Evolutionary conservation across 2,888 invertebrate genomes (phyloP), one percentile per base, ranked within the genome.

Genomic region (Drosophila kambysellisi): DNA sequence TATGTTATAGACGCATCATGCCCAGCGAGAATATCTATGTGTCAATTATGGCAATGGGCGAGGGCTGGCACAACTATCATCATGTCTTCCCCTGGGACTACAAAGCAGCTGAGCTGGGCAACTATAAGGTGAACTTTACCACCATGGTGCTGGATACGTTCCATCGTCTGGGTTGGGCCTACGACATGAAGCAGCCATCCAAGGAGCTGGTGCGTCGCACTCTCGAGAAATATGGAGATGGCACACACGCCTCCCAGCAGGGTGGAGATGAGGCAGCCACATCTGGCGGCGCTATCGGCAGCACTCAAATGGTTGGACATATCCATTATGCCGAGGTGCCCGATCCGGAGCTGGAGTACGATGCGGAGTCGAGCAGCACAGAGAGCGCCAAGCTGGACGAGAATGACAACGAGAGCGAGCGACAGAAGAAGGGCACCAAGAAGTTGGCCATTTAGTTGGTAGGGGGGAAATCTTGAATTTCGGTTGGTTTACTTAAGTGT

Each of bases 11-110:
- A 82, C 94, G 94, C 91, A 96, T 98, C 86, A 96, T 95, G 92
- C 97, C 98, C 0, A 94, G 95, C 0, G 96, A 98, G 93, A 98
- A 97, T 91, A 94, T 94, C 78, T 93, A 94, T 1, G 97, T 98
- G 0, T 95, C 97, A 0, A 87, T 96, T 0, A 89, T 96, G 30
- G 95, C 97, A 0, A 94, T 97, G 93, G 97, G 97, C 0, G 97
- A 97, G 92, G 98, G 98, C 6, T 98, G 97, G 96, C 98, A 98
- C 94, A 98, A 98, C 93, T 98, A 97, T 93, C 98, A 98, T 92
- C 98, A 98, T 93, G 96, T 96, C 0, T 98, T 98, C 93, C 98
- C 98, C 0, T 97, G 97, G 96, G 98, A 98, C 93, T 98, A 98
- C 94, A 96, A 97, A 90, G 96, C 98, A 33, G 96, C 97, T 8